Evolutionary conservation across 2,888 invertebrate genomes (phyloP).

Genomic region (Folsomia candida): DNA sequence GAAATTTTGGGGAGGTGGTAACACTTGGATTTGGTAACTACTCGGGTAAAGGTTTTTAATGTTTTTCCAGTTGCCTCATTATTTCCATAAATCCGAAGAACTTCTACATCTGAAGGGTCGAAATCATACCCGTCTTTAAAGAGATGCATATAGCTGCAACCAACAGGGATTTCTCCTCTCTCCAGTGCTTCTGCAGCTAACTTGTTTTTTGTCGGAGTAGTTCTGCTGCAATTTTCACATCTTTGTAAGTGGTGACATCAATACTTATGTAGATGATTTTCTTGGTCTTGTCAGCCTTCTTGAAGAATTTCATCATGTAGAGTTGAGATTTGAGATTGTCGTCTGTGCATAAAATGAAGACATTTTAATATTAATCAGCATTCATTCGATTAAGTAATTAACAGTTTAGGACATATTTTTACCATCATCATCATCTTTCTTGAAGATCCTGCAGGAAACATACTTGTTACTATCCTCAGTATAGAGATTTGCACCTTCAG

Average conservation of each 20-base stretch:
- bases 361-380: background rate
- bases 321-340: background rate
- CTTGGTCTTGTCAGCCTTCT: background rate
- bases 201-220: background rate
- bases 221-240: background rate
- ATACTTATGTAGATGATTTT: background rate
- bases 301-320: background rate
- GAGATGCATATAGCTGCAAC: background rate
- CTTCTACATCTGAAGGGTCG: background rate
- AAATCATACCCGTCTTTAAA: background rate
- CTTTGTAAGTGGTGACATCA: background rate
- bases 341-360: background rate
- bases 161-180: background rate
- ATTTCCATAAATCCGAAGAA: background rate
- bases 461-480: background rate
- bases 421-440: background rate
- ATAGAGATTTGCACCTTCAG: background rate
- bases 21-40: background rate
- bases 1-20: background rate
- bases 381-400: background rate
- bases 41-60: background rate
- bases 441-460: background rate
- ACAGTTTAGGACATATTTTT: background rate
- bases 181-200: background rate
- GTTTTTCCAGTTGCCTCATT: background rate